Evolutionary conservation across 2,113 vertebrate genomes (phyloP).

Genomic region (Ailurus styani): DNA sequence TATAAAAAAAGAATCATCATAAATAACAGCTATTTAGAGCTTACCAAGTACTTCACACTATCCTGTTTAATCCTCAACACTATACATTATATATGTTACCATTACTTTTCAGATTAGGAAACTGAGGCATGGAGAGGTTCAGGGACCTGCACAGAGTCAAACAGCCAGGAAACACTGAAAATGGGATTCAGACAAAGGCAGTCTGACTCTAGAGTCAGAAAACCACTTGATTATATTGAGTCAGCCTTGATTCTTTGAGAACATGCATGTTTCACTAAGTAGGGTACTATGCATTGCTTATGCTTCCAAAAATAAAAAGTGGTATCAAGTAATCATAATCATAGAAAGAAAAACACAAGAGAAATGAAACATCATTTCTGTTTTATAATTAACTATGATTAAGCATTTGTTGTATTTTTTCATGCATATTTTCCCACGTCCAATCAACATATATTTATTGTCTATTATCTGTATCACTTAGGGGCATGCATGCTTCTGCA

Average conservation of each 20-base stretch:
- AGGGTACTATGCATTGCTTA: not conserved
- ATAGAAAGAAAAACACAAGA: not conserved
- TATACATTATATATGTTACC: not conserved
- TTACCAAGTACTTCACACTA: not conserved
- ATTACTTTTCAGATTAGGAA: not conserved
- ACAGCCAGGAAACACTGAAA: not conserved
- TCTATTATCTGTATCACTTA: not conserved
- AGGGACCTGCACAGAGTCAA: not conserved
- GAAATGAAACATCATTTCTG: not conserved
- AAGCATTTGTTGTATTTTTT: not conserved
- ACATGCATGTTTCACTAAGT: not conserved
- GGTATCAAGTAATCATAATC: not conserved
- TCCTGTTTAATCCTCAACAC: not conserved
- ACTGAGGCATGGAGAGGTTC: not conserved
- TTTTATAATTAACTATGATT: constrained; percentile 7
- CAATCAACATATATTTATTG: not conserved
- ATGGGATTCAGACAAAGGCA: not conserved
- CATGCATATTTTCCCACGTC: not conserved
- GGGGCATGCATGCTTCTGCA: not conserved
- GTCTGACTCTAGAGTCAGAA: not conserved
- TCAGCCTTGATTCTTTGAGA: not conserved
- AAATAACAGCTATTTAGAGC: not conserved
- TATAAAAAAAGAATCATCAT: not conserved
- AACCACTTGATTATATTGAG: not conserved
- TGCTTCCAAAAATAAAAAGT: not conserved